Conservation (phyloP, 2,888 invertebrate genomes). For the Leucophenga montana region DNA sequence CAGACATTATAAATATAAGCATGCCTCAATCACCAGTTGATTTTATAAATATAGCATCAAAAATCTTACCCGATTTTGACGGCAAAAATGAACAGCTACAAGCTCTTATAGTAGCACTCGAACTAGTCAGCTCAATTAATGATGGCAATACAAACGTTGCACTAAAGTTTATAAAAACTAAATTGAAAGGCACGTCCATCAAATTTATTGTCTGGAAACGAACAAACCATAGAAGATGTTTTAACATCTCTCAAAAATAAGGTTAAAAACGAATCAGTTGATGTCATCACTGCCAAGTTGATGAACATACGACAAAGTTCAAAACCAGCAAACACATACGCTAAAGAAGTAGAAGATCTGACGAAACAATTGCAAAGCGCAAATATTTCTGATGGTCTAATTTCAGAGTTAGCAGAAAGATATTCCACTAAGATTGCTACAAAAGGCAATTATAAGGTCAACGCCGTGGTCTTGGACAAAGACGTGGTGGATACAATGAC, state of each 20-base stretch:
- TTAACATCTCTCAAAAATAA: neutral
- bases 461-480: too few species aligned
- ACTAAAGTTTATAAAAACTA: neutral
- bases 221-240: neutral
- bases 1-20: neutral
- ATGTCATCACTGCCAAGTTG: too few species aligned
- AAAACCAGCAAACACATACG: too few species aligned
- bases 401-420: too few species aligned
- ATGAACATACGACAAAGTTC: too few species aligned
- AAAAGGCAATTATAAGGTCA: neutral
- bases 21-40: neutral
- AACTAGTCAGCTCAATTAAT: too few species aligned
- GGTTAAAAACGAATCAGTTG: too few species aligned
- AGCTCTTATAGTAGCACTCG: too few species aligned
- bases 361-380: too few species aligned
- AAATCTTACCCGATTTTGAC: neutral
- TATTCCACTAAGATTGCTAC: neutral
- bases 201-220: too few species aligned
- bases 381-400: too few species aligned
- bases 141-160: neutral
- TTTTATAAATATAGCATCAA: neutral
- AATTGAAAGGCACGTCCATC: constrained; percentile 15
- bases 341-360: too few species aligned
- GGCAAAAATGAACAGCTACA: neutral
- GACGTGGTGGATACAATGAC: neutral